Base-by-base conservation (phyloP, 2,113 vertebrate species). In the Benthochromis sp. region DNA sequence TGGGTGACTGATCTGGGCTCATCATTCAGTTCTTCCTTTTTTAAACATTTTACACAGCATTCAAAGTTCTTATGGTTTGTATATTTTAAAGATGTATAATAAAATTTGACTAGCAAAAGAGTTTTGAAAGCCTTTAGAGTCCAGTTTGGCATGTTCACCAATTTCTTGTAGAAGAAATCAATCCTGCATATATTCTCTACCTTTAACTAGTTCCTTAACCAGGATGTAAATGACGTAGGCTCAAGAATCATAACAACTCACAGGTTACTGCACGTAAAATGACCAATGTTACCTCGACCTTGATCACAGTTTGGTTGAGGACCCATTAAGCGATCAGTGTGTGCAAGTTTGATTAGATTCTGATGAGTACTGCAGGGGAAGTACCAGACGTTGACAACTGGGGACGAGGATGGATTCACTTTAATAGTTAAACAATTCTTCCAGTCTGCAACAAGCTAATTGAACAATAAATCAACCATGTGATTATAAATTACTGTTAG, bases 111-210 rank as follows among this genome's bases (percentile, higher is more conserved):
- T 38, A 38, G 4, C 61, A 66, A 66, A 13, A 66, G 34, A 38
- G 61, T 66, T 66, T 66, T 34, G 27, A 34, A 21, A 66, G 0
- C n/a, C 8, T 24, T 73, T 45, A 27, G 66, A 73, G 69, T 45
- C 1, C 69, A 27, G 13, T 73, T 45, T 45, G 21, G 0, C 69
- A 45, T 27, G 0, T 10, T 45, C 21, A 45, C 38, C 69, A 45
- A 71, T 43, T 71, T 71, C 36, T 24, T 71, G 0, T 24, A 24
- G 7, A 71, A 43, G 12, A 43, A 71, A 24, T 43, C 69, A 45
- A 45, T 11, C 40, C 8, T 17, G 1, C 13, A 45, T 73, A 10
- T 45, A 45, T 45, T 27, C 69, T 73, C 69, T 17, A 45, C 8
- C 21, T 73, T 73, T 71, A 43, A 43, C n/a, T 24, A 73, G 2